These are phyloP conservation scores for Catharus ustulatus DNA, from an alignment of 2,797 vertebrate genomes.

Conservation along the genomic window DNA sequence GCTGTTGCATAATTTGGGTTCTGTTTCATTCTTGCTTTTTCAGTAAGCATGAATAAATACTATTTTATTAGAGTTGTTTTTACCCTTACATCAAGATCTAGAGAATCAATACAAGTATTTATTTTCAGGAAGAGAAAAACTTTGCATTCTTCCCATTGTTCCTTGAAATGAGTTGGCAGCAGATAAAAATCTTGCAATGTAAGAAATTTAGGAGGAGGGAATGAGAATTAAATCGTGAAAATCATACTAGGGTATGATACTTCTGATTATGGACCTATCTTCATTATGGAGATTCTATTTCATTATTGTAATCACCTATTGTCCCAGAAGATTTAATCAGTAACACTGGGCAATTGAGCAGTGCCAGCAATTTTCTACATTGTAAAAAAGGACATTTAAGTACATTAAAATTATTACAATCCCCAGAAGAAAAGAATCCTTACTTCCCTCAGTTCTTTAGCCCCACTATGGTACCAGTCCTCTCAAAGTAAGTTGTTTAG, in stretches of 20 bases:
- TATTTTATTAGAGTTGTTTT: neutral
- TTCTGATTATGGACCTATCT: neutral
- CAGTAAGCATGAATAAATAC: neutral
- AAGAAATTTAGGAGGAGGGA: neutral
- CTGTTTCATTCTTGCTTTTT: neutral
- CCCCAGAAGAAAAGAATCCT: neutral
- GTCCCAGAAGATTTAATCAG: neutral
- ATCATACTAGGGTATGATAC: neutral
- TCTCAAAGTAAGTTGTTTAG: neutral
- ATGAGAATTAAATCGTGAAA: neutral
- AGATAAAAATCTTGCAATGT: neutral
- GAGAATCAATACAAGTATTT: neutral
- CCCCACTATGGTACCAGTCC: neutral
- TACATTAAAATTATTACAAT: neutral
- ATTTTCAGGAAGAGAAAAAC: neutral
- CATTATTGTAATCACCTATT: neutral
- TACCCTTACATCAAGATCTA: neutral
- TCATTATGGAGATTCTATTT: neutral
- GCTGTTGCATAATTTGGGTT: neutral
- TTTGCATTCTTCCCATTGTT: neutral
- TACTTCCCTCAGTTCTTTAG: neutral
- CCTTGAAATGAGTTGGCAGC: neutral
- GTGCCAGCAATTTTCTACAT: neutral
- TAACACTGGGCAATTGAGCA: neutral
- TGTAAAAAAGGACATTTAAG: neutral